Base-by-base conservation (phyloP, 2,113 vertebrate genomes). In the Pagrus major region DNA sequence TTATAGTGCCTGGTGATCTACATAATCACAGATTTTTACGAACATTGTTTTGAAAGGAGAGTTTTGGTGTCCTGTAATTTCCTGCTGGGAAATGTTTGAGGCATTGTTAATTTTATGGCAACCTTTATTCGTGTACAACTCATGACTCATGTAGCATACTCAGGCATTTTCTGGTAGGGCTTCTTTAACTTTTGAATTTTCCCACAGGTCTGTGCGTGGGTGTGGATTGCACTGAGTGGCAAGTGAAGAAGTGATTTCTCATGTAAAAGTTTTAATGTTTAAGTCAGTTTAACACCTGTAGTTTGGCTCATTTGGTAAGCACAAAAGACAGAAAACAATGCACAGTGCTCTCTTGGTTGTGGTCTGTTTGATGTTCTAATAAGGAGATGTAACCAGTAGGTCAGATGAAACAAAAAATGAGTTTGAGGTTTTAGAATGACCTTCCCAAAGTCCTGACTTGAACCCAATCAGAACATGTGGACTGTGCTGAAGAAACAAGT, bases 41-140 rank as follows among this genome's bases (percentile, higher is more conserved):
- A 11, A 70, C 56, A 54, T 0, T 1, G 39, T 25, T 68, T n/a
- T 35, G 1, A 52, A 55, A 1, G 61, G 61, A 80, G 85, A 72
- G 76, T 27, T 71, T 68, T 68, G 61, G 72, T 77, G 85, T 72
- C 72, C 61, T 64, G 56, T 3, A 44, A 27, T 35, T 68, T 3
- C 11, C 16, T 37, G 44, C 18, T 74, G 11, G 29, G 10, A 73
- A 35, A 25, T 25, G 6, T 25, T 33, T 35, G 14, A 65, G 9
- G 25, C 2, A 1, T n/a, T n/a, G 4, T 47, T 60, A 1, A 27
- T 29, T n/a, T 37, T 0, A 67, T 56, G 59, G 39, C 9, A 7
- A 18, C 39, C 9, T 49, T 2, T 47, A 7, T 20, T 5, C 18
- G 11, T 9, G 7, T n/a, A 29, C 39, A 56, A 58, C 21, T 39